Evolutionary conservation across 2,888 invertebrate genomes (phyloP).

Genomic region (Rugalucina vietnamica): DNA sequence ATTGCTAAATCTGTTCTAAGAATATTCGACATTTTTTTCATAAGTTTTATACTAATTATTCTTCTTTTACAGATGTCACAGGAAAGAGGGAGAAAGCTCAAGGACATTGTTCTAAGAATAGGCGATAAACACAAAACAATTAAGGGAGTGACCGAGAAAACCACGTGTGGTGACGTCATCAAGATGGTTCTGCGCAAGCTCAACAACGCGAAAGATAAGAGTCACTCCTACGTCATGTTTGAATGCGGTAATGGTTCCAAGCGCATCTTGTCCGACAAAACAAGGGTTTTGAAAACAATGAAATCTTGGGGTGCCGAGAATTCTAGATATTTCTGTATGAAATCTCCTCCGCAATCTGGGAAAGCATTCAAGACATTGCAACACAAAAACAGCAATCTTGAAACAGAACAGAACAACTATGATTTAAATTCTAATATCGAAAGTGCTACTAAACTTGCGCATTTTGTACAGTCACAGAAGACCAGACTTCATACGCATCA

Average conservation of each 20-base stretch:
- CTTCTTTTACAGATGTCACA: background rate
- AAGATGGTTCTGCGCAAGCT: conserved; percentile 57
- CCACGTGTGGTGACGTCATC: conserved; percentile 60
- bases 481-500: conserved; percentile 22
- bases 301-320: conserved; percentile 45
- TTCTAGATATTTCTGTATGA: conserved; percentile 29
- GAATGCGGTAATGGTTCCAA: conserved; percentile 56
- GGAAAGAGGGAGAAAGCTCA: background rate
- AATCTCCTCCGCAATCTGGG: conserved; percentile 31
- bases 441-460: conserved; percentile 23
- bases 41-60: background rate
- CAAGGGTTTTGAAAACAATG: conserved; percentile 48
- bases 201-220: conserved; percentile 20
- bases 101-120: background rate
- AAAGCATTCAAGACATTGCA: conserved; percentile 56
- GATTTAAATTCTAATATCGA: conserved; percentile 13
- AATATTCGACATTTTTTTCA: background rate
- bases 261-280: conserved; percentile 51
- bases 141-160: conserved; percentile 56
- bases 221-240: conserved; percentile 50
- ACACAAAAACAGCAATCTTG: conserved; percentile 20
- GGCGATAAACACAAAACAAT: conserved; percentile 10
- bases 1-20: too few relatives aligned
- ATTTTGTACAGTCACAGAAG: conserved; percentile 43
- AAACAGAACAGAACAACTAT: background rate